Evolutionary conservation across 2,888 invertebrate species (phyloP).

Genomic region (Ophion costatus): DNA sequence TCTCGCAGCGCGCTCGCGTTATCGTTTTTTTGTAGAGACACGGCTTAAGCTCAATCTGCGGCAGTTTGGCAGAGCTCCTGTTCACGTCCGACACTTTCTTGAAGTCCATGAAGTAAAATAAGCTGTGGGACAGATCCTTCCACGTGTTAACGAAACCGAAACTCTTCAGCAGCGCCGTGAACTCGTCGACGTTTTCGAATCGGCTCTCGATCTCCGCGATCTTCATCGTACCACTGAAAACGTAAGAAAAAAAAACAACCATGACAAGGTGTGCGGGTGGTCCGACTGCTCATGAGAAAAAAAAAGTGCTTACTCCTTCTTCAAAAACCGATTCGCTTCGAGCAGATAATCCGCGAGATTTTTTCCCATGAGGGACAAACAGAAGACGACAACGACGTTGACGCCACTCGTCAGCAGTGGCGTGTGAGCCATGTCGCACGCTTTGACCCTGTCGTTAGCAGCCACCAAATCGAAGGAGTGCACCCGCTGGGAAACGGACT

Average conservation of each 20-base stretch:
- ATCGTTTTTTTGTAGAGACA: slow-evolving; percentile 94
- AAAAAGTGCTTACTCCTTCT: too few species aligned
- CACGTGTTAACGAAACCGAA: slow-evolving; percentile 92
- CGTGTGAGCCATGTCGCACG: slow-evolving; percentile 95
- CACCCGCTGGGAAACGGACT: slow-evolving; percentile 89
- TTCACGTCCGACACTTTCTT: slow-evolving; percentile 87
- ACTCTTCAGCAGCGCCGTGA: slow-evolving; percentile 88
- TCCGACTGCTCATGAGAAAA: too few species aligned
- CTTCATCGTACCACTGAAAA: slow-evolving; percentile 91
- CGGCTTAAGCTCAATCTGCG: slow-evolving; percentile 88
- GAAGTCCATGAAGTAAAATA: slow-evolving; percentile 93
- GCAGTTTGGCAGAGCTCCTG: slow-evolving; percentile 86
- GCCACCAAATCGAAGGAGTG: slow-evolving; percentile 97
- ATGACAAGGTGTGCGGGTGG: too few species aligned
- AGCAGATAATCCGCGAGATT: slow-evolving; percentile 93
- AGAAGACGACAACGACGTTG: slow-evolving; percentile 97
- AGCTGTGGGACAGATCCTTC: slow-evolving; percentile 89
- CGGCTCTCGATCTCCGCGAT: slow-evolving; percentile 98
- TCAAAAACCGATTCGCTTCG: slow-evolving; percentile 96
- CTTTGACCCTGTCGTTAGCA: slow-evolving; percentile 89
- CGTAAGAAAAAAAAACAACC: slow-evolving; percentile 18
- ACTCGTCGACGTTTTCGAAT: slow-evolving; percentile 90
- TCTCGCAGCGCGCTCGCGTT: slow-evolving; percentile 65
- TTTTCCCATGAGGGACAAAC: slow-evolving; percentile 98
- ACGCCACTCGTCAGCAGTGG: slow-evolving; percentile 88